Base-by-base conservation (phyloP, 2,797 vertebrate genomes). In the Acanthurus lineatus region DNA sequence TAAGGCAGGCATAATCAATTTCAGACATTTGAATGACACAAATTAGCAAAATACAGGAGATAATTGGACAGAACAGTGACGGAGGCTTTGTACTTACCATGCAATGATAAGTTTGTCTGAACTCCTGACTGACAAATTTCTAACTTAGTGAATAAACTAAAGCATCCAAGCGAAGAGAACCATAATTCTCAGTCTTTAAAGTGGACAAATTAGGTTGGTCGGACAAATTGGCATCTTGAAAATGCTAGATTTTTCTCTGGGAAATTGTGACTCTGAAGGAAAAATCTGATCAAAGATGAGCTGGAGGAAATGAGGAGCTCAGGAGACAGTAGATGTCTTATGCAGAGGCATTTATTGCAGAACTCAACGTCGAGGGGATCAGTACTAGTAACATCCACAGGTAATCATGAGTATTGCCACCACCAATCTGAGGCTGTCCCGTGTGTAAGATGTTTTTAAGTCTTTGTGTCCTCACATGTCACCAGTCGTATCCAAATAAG, bases 11-110 rank as follows among this genome's bases (percentile, higher is more conserved):
- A 5, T 72, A 60, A 70, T 71, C 25, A 72, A 56, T 42, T 54
- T 28, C 5, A 14, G 11, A 63, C 67, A 76, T 73, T 80, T 86
- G 86, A 64, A 20, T 86, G 32, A 73, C 62, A 69, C 35, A 20
- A 66, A 60, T 73, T 40, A 51, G 45, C 45, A 10, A 80, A 75
- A 69, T 25, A 35, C 14, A 51, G 42, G 28, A 56, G 62, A 54
- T 4, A 4, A 6, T 48, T 48, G 58, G 40, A 79, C 71, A 58
- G 38, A n/a, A 14, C 11, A 16, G 52, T 6, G 42, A 3, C 6
- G 10, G 25, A 32, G 25, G 60, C 56, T 22, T 49, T 60, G 15
- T 9, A 22, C 47, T 44, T 67, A 12, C 20, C 19, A 16, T 47
- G 19, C 12, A 40, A 3, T 49, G 14, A 54, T 42, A 4, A 12